Evolutionary conservation across 2,113 vertebrate species (phyloP), one percentile per base, ranked within the genome.

Genomic region (Oreochromis niloticus): DNA sequence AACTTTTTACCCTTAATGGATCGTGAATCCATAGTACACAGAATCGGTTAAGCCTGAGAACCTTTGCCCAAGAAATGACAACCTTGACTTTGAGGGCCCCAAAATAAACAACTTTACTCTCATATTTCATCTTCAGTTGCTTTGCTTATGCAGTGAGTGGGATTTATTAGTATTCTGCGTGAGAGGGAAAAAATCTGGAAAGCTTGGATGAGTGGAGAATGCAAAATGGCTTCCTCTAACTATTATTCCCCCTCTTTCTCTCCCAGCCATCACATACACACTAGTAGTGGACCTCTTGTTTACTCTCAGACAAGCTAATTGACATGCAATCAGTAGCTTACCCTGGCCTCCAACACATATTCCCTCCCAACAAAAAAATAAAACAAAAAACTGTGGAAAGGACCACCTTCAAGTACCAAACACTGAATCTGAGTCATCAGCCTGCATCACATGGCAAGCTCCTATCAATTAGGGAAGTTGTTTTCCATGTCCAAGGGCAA

Each of bases 391-490:
- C 82, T n/a, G 50, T 57, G 85, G 68, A 85, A 71, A 78, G 9
- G n/a, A 39, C 4, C 41, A 59, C 83, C 90, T 88, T 66, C 57
- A 80, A 89, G 92, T 90, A 73, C 46, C 54, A 30, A 82, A 83
- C 78, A 80, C 13, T 34, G 50, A 80, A 41, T 84, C 36, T 36
- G 52, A 86, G 73, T 80, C 57, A 81, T 91, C 82, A 50, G 83
- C 41, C 9, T 80, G 59, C 80, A 75, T 85, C 85, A 84, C 55
- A 32, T 34, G 82, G 55, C 78, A 41, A 24, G n/a, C 83, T 88
- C 84, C 84, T 80, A 80, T 89, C 89, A 92, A 88, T 93, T 94
- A 92, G 56, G 34, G 66, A 91, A 82, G 89, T 90, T 94, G 87
- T 94, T 93, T 92, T 93, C 90, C 92, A 85, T 85, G 56, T 84